phyloP scores from a whole-genome alignment of 2,888 invertebrate genomes.

The Erebia aethiops region DNA sequence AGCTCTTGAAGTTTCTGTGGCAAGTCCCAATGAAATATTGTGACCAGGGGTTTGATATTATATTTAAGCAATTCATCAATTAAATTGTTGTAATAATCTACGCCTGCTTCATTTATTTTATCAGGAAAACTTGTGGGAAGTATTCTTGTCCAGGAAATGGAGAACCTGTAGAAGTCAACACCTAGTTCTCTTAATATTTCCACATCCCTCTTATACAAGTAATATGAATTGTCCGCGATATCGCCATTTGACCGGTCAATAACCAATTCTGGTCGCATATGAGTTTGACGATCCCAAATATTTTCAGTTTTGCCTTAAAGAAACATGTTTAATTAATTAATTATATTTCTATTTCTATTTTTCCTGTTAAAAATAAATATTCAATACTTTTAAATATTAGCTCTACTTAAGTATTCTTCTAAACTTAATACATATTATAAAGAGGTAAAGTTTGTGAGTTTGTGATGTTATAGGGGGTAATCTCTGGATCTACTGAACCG shows the following conservation, averaged over 20 bases:
- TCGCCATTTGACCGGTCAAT: conserved; percentile 81
- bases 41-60: conserved; percentile 84
- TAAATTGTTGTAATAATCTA: conserved; percentile 64
- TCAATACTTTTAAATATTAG: neutral
- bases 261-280: conserved; percentile 70
- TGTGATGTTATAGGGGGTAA: no score
- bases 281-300: conserved; percentile 85
- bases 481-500: no score
- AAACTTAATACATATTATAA: no score
- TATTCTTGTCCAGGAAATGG: conserved; percentile 85
- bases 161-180: conserved; percentile 80
- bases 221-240: conserved; percentile 82
- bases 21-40: conserved; percentile 80
- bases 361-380: conserved; percentile 56
- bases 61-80: conserved; percentile 81
- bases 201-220: conserved; percentile 81
- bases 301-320: conserved; percentile 75
- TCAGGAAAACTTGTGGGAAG: conserved; percentile 82
- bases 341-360: conserved; percentile 51
- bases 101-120: conserved; percentile 77
- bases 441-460: no score
- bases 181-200: conserved; percentile 71
- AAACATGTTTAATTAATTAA: neutral
- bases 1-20: conserved; percentile 76
- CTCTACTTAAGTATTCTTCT: no score